A percentile compares a stretch with the other conserved stretches of the same genome.
phyloP scores from a whole-genome alignment of 2,797 vertebrate genomes.

The Gadopsis bispinosus region DNA sequence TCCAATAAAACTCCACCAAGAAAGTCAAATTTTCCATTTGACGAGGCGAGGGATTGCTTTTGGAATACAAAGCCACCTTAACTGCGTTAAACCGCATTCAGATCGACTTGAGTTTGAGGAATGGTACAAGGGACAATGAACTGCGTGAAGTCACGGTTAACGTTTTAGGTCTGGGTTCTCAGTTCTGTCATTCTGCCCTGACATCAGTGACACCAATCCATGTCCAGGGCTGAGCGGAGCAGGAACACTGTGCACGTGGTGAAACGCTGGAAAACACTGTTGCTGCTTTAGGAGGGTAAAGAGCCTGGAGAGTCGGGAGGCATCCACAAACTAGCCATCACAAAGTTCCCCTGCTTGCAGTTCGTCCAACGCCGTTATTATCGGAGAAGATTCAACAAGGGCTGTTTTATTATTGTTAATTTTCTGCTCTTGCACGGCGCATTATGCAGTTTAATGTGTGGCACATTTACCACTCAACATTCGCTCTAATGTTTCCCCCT shows the following conservation, averaged over 20 bases:
- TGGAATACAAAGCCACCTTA: conserved; percentile 20
- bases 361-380: conserved; percentile 8
- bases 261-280: conserved; percentile 18
- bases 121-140: not conserved
- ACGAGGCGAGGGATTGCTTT: conserved; percentile 7
- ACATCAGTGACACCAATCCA: not conserved
- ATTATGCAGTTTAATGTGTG: not conserved
- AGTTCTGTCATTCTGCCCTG: not conserved
- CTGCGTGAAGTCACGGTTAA: conserved; percentile 13
- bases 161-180: not conserved
- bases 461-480: not conserved
- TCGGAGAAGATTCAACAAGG: not conserved
- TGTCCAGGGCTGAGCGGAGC: not conserved
- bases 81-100: conserved; percentile 17
- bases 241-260: conserved; percentile 1
- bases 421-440: not conserved
- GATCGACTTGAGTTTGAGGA: conserved; percentile 18
- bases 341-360: conserved; percentile 22
- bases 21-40: conserved; percentile 46
- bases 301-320: not conserved
- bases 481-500: not conserved
- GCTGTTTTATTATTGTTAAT: not conserved
- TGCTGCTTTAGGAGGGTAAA: conserved; percentile 21
- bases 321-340: conserved; percentile 13
- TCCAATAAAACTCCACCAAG: conserved; percentile 18